phyloP scores from a whole-genome alignment of 2,888 invertebrate genomes.

The Protonemura montana region DNA sequence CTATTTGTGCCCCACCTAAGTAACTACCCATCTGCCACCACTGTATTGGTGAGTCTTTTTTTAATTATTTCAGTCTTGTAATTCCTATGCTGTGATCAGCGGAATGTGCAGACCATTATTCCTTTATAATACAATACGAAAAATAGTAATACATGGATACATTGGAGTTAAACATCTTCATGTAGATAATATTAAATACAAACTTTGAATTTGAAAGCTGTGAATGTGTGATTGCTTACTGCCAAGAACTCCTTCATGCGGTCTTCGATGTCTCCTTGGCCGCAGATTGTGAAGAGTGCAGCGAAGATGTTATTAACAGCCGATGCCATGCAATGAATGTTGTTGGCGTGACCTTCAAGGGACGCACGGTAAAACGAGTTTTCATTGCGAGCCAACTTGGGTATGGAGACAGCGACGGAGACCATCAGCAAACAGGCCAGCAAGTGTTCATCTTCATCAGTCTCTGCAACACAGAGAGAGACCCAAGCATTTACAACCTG shows the following conservation, averaged over 20 bases:
- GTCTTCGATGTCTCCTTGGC: conserved; percentile 95
- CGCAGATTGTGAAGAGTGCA: conserved; percentile 95
- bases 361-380: conserved; percentile 88
- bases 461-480: conserved; percentile 67
- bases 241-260: conserved; percentile 93
- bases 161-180: too few relatives aligned
- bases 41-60: too few relatives aligned
- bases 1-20: too few relatives aligned
- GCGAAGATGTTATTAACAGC: conserved; percentile 96
- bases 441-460: conserved; percentile 91
- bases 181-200: too few relatives aligned
- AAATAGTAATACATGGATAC: too few relatives aligned
- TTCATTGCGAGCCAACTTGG: conserved; percentile 90
- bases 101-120: too few relatives aligned
- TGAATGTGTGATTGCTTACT: conserved; percentile 56
- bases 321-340: conserved; percentile 97
- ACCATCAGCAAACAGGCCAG: conserved; percentile 97
- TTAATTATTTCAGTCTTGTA: too few relatives aligned
- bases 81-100: too few relatives aligned
- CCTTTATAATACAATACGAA: too few relatives aligned
- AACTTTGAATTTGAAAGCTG: too few relatives aligned
- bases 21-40: too few relatives aligned
- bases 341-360: conserved; percentile 95
- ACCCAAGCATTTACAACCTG: too few relatives aligned
- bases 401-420: conserved; percentile 97